A percentile compares a stretch with the other conserved stretches of the same genome.
Evolutionary conservation across 2,113 vertebrate species (phyloP).

Genomic region (Mohoua ochrocephala): DNA sequence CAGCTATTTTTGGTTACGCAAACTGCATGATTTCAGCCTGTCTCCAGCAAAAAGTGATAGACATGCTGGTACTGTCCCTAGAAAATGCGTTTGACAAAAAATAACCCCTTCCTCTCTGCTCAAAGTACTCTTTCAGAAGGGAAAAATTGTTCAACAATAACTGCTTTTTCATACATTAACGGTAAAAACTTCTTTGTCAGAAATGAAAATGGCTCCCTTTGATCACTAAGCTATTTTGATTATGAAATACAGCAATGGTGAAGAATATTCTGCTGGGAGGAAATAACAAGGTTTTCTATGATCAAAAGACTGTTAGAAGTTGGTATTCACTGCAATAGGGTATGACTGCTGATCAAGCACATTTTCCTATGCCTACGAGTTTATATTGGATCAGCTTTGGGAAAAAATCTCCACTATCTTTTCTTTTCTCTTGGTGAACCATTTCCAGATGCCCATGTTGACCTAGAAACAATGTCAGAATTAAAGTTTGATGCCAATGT

Average conservation of each 20-base stretch:
- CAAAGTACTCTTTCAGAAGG: background rate
- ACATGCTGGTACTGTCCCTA: background rate
- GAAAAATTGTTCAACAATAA: background rate
- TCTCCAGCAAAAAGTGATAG: background rate
- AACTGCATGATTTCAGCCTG: background rate
- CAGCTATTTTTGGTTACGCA: background rate
- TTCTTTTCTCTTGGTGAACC: background rate
- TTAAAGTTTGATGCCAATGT: background rate
- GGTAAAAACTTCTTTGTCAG: background rate
- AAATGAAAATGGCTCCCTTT: background rate
- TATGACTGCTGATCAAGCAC: background rate
- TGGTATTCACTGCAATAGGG: background rate
- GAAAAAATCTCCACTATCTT: background rate
- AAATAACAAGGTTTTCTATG: background rate
- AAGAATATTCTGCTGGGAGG: background rate
- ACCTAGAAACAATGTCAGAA: background rate
- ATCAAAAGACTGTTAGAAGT: constrained; percentile 1
- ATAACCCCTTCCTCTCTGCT: background rate
- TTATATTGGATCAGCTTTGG: background rate
- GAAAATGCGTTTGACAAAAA: background rate
- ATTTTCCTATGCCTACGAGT: background rate
- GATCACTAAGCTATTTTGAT: background rate
- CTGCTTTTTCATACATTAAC: background rate
- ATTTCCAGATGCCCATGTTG: background rate
- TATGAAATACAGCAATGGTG: background rate